Evolutionary conservation across 2,888 invertebrate genomes (phyloP), one percentile per base, ranked within the genome.

Genomic region (Mimumesa dahlbomi): DNA sequence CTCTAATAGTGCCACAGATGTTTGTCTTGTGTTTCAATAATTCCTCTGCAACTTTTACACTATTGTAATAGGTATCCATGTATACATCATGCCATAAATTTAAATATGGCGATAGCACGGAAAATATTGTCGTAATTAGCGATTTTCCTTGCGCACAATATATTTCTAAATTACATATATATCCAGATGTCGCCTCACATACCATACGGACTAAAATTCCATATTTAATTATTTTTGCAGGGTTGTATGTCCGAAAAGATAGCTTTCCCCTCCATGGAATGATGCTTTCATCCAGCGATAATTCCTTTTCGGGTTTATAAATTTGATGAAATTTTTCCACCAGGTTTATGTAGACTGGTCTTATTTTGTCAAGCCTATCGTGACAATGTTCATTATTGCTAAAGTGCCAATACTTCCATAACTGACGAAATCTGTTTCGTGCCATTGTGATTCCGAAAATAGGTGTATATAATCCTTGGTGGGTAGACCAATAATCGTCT

Each of bases 61-160:
- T 64, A 48, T 68, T 62, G 22, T 62, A 68, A 42, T 62, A 68
- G 7, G 57, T 52, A 14, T 68, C 52, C 57, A 25, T 53, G 38
- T 66, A 66, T 25, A 66, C 25, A 14, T 65, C 40, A 11, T 59
- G 58, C 46, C 53, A 58, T 38, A 53, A 38, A 48, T 58, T 31
- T 29, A 61, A 6, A 22, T 43, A 67, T 18, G 61, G 54, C 14
- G 34, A 42, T 43, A 67, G 29, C 7, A 67, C 50, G 6, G 61
- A 49, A 7, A 49, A 22, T 40, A 53, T 54, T 48, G 53, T 54
- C 2, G 16, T 6, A 18, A 29, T 43, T 38, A 53, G 18, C 4
- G 46, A 13, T 53, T 22, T 49, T 45, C 48, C 48, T 42, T 16
- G 21, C 11, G 34, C 52, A 11, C 34, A 65, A 14, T 53, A 46